phyloP scores from a whole-genome alignment of 2,797 vertebrate species.

The Centropyge bicolor region DNA sequence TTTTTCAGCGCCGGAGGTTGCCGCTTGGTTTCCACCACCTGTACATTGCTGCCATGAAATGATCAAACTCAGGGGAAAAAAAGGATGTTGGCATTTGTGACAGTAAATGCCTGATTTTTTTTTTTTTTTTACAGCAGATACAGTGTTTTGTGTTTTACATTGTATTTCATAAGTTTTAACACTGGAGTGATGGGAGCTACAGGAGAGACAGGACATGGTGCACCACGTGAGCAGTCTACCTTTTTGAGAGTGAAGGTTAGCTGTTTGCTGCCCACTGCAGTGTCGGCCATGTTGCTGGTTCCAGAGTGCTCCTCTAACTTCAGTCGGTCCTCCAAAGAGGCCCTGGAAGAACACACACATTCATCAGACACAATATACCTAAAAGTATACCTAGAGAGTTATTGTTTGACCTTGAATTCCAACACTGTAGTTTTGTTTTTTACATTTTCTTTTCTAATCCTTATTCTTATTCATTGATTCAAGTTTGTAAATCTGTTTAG shows the following conservation, averaged over 20 bases:
- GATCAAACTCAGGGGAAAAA: no score
- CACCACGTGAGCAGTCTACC: conserved; percentile 79
- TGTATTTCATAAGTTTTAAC: background rate
- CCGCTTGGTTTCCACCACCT: no score
- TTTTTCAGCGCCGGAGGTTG: no score
- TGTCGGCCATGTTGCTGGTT: conserved; percentile 83
- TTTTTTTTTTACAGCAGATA: background rate
- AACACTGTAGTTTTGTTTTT: background rate
- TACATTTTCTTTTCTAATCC: background rate
- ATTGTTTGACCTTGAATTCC: background rate
- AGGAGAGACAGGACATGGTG: background rate
- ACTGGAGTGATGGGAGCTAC: background rate
- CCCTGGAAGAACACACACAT: conserved; percentile 80
- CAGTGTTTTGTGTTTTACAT: background rate
- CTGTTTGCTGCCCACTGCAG: conserved; percentile 96
- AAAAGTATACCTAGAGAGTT: background rate
- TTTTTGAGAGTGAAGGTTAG: conserved; percentile 94
- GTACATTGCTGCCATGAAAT: no score
- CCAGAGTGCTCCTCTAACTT: conserved; percentile 91
- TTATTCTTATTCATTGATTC: background rate
- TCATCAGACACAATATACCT: conserved; percentile 1
- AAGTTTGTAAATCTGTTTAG: background rate
- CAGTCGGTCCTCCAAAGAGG: conserved; percentile 94
- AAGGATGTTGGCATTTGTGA: background rate
- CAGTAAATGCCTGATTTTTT: background rate